Conservation (phyloP, 2,888 invertebrate genomes). For the Oscheius sp. region DNA sequence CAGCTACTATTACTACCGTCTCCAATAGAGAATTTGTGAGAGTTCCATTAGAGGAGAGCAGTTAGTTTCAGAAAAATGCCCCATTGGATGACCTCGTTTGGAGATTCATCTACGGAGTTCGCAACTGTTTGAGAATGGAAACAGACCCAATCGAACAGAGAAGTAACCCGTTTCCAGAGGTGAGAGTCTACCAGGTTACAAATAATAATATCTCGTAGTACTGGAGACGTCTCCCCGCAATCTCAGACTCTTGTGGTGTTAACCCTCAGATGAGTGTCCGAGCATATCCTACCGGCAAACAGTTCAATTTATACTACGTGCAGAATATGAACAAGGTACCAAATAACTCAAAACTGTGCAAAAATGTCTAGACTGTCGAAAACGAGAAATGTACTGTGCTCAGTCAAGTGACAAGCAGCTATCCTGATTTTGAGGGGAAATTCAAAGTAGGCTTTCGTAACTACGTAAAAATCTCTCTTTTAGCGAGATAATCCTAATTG, state of each 20-base stretch:
- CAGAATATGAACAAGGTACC: constrained; percentile 26
- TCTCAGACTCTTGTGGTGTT: constrained; percentile 21
- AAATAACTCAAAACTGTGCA: background rate
- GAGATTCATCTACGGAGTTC: constrained; percentile 26
- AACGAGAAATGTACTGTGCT: constrained; percentile 17
- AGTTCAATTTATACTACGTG: constrained; percentile 19
- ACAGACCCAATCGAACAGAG: constrained; percentile 16
- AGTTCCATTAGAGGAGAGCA: background rate
- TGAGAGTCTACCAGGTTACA: background rate
- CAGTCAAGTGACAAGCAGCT: constrained; percentile 1
- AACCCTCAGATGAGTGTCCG: constrained; percentile 34
- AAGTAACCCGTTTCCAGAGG: constrained; percentile 8
- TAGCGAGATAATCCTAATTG: constrained; percentile 21
- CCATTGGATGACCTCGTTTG: constrained; percentile 22
- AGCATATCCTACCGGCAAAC: background rate
- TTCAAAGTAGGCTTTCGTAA: background rate
- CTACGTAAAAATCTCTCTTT: background rate
- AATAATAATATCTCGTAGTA: background rate
- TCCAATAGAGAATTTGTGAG: constrained; percentile 2
- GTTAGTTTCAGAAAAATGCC: constrained; percentile 7
- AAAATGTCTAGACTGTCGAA: background rate
- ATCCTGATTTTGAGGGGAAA: background rate
- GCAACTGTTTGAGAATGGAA: constrained; percentile 1
- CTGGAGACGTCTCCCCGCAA: constrained; percentile 20
- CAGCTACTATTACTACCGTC: background rate